Evolutionary conservation across 92 coral and sea anemone species (phyloP), one percentile per base, ranked within the genome.

Genomic region (Hydrozoanthus gracilis): DNA sequence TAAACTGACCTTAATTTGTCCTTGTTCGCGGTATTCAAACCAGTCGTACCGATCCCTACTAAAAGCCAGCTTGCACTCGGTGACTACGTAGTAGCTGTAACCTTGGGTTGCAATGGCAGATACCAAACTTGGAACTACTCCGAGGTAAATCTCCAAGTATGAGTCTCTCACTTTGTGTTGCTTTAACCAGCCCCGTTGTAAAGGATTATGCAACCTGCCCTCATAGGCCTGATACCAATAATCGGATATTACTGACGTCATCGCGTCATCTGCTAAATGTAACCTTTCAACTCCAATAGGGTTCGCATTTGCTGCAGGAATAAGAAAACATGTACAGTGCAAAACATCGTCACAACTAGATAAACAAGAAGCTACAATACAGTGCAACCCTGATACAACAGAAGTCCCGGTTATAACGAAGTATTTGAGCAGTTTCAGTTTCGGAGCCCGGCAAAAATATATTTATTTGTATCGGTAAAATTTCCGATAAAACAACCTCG

Each of bases 11-110:
- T 80, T 80, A 2, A 64, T 47, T 49, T 80, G 47, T 16, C 85
- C 74, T 17, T 64, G 16, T 8, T 80, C 85, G 68, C 85, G 74
- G 55, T 64, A 80, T 8, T 80, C 73, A 80, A 80, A 80, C 85
- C 73, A 80, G 74, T 80, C 60, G 11, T n/a, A 62, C 39, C 69
- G 85, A 9, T 80, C 58, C 44, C 73, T 49, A 64, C 85, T 80
- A 39, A 80, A 64, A 12, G 74, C 74, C 60, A 80, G 62, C 5
- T 80, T 80, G 73, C 46, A 80, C 13, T 64, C 65, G 17, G 17
- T 50, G 17, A 80, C 73, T 45, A 65, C 48, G 1, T 47, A 2
- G 0, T 3, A 5, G 10, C 3, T 11, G 44, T 48, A 3, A 2
- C 85, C 72, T 13, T 65, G 61, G 12, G 85, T 80, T 39, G 85